These are phyloP conservation scores for Drosophila pachea DNA, from an alignment of 1,140 invertebrate species.

Conservation along the genomic window DNA sequence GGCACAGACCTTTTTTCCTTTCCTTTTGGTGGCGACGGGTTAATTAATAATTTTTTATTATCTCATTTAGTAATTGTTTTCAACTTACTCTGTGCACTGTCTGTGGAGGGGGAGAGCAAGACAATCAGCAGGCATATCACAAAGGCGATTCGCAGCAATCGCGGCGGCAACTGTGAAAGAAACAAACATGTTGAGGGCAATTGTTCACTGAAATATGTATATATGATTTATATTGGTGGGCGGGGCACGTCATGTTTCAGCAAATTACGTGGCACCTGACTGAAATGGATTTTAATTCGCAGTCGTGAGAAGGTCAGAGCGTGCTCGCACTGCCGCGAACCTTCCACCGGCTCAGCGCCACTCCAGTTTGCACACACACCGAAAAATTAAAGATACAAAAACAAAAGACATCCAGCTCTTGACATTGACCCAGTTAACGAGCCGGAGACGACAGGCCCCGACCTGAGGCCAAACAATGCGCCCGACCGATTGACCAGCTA, in stretches of 20 bases:
- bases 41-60: not conserved
- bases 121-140: constrained; percentile 80
- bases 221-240: constrained; percentile 53
- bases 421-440: constrained; percentile 71
- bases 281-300: constrained; percentile 26
- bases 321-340: constrained; percentile 26
- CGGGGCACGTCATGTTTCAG: constrained; percentile 56
- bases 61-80: constrained; percentile 6
- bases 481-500: constrained; percentile 7
- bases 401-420: constrained; percentile 39
- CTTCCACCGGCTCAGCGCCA: constrained; percentile 6
- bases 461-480: constrained; percentile 18
- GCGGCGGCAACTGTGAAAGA: constrained; percentile 81
- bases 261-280: constrained; percentile 68
- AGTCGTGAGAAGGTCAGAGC: constrained; percentile 22
- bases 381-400: constrained; percentile 12
- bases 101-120: constrained; percentile 80
- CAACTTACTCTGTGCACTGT: constrained; percentile 81
- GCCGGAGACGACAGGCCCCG: constrained; percentile 1
- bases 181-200: constrained; percentile 33
- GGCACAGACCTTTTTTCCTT: constrained; percentile 29
- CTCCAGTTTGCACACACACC: constrained; percentile 41
- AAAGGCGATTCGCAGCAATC: constrained; percentile 80
- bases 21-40: no score
- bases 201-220: constrained; percentile 46